Percentiles rank a stretch among this genome's conserved stretches.
Conservation (phyloP, 1,140 invertebrate species). For the Reticulitermes speratus region DNA sequence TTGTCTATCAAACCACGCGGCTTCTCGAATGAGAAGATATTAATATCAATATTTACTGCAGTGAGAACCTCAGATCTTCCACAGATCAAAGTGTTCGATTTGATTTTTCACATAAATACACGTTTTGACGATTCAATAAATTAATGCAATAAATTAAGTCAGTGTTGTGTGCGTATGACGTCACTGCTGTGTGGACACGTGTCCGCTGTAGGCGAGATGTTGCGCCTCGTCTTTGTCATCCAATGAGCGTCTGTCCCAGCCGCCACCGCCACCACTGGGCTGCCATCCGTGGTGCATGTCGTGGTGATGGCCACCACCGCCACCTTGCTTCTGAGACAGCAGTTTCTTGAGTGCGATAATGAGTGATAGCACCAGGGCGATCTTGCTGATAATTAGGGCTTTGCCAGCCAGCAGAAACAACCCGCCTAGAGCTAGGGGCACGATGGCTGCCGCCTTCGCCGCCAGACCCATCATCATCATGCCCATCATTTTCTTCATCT, state of each 20-base stretch:
- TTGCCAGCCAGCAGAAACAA: conserved; percentile 74
- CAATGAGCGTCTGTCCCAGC: conserved; percentile 52
- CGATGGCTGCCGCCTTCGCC: conserved; percentile 71
- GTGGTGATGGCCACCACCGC: conserved; percentile 39
- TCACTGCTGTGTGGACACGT: conserved; percentile 40
- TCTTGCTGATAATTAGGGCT: conserved; percentile 73
- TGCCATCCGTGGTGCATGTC: neutral
- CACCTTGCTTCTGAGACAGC: conserved; percentile 58
- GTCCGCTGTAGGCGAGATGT: conserved; percentile 66
- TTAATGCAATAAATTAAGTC: neutral
- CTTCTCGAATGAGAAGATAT: too few species aligned
- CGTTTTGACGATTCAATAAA: neutral
- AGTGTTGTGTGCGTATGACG: neutral
- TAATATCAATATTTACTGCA: too few species aligned
- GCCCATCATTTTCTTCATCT: conserved; percentile 81
- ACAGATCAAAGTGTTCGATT: too few species aligned
- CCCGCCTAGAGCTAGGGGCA: conserved; percentile 70
- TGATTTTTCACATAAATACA: too few species aligned
- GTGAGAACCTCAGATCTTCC: too few species aligned
- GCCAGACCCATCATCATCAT: conserved; percentile 79
- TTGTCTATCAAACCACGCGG: too few species aligned
- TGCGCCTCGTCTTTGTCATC: conserved; percentile 51
- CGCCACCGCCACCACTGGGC: conserved; percentile 51
- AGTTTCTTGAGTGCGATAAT: conserved; percentile 79
- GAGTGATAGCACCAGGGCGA: conserved; percentile 70